Evolutionary conservation across 2,888 invertebrate genomes (phyloP).

Genomic region (Megaustenia siamemsis): DNA sequence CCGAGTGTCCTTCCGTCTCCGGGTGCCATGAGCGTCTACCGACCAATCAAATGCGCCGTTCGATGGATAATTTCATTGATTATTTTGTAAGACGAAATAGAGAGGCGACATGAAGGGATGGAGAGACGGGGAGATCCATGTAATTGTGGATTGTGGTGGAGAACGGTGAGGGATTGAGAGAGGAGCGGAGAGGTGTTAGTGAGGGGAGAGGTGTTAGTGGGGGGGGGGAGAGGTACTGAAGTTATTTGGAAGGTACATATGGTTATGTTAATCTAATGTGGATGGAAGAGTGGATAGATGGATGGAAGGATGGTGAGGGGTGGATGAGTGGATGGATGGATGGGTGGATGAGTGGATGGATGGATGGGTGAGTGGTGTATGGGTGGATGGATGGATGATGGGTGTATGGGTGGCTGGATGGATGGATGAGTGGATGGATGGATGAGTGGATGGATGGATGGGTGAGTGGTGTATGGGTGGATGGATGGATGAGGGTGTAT

Average conservation of each 20-base stretch:
- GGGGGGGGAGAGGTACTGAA: not conserved
- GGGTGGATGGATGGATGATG: not conserved
- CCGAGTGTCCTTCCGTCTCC: not conserved
- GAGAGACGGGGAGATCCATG: not conserved
- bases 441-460: not conserved
- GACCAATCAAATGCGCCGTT: not conserved
- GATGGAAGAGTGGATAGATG: too few relatives aligned
- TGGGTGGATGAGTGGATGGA: not conserved
- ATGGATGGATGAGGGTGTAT: not conserved
- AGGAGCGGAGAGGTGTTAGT: not conserved
- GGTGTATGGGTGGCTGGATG: not conserved
- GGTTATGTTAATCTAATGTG: too few relatives aligned
- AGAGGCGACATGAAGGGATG: not conserved
- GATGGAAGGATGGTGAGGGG: not conserved
- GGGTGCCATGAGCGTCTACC: not conserved
- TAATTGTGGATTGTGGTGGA: not conserved
- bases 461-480: not conserved
- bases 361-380: not conserved
- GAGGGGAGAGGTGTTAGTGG: not conserved
- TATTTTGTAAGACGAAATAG: not conserved
- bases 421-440: not conserved
- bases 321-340: not conserved
- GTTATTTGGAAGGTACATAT: not conserved
- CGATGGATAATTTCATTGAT: constrained; percentile 1
- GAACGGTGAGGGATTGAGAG: not conserved